Conservation (phyloP, 1,140 invertebrate genomes). For the Periplaneta americana region DNA sequence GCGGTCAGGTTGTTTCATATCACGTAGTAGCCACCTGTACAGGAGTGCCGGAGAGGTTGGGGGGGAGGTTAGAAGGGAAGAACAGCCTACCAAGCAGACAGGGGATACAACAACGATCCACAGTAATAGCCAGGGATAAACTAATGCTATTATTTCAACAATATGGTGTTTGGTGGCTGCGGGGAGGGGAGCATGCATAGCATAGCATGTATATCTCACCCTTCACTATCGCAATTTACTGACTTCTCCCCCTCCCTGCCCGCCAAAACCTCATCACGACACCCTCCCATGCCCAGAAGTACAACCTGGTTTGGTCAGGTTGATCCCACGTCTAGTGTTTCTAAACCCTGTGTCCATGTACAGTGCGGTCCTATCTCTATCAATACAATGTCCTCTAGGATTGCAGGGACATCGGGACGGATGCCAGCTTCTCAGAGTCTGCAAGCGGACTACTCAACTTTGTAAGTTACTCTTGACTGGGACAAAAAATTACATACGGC, state of each 20-base stretch:
- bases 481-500: too few species aligned
- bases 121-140: constrained; percentile 4
- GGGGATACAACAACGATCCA: not conserved
- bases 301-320: not conserved
- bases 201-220: not conserved
- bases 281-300: not conserved
- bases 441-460: too few species aligned
- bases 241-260: not conserved
- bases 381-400: not conserved
- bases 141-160: constrained; percentile 11
- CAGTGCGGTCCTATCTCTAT: not conserved
- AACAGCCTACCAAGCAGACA: not conserved
- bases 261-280: not conserved
- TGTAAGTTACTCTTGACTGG: too few species aligned
- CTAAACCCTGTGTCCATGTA: not conserved
- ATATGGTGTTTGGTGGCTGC: not conserved
- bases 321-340: not conserved
- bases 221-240: not conserved
- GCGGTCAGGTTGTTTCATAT: not conserved
- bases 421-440: too few species aligned
- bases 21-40: not conserved
- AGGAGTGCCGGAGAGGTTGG: too few species aligned
- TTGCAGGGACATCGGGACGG: too few species aligned
- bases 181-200: not conserved
- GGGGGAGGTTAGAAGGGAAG: too few species aligned